Percentiles rank a stretch among this genome's conserved stretches.
phyloP scores from a whole-genome alignment of 2,113 vertebrate species.

The Paramormyrops kingsleyae region DNA sequence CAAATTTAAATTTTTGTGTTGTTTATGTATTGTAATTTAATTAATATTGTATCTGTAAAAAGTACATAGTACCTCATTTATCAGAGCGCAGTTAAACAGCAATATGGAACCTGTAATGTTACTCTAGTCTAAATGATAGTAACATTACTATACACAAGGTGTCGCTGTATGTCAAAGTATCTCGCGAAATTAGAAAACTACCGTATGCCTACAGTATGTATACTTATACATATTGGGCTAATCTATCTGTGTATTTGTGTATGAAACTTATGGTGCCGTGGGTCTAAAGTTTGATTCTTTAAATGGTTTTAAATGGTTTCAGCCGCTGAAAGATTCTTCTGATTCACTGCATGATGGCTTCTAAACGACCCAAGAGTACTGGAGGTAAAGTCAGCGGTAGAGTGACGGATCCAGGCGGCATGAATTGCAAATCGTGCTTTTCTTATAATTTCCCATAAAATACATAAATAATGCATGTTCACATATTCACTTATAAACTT shows the following conservation, averaged over 20 bases:
- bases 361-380: slow-evolving; percentile 41
- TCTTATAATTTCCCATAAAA: background rate
- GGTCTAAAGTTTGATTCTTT: background rate
- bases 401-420: slow-evolving; percentile 18
- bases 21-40: background rate
- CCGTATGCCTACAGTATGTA: background rate
- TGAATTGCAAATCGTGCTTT: background rate
- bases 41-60: background rate
- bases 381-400: slow-evolving; percentile 32
- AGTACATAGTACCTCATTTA: background rate
- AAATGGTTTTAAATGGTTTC: background rate
- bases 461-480: background rate
- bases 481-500: background rate
- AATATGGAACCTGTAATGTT: background rate
- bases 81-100: background rate
- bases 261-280: background rate
- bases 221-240: background rate
- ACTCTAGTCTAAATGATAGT: background rate
- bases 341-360: slow-evolving; percentile 43
- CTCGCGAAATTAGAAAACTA: background rate
- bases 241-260: background rate
- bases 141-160: slow-evolving; percentile 36
- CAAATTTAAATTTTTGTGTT: background rate
- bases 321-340: background rate
- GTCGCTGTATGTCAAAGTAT: slow-evolving; percentile 26